Conservation (phyloP, 1,140 invertebrate genomes). For the Leptopilina clavipes region DNA sequence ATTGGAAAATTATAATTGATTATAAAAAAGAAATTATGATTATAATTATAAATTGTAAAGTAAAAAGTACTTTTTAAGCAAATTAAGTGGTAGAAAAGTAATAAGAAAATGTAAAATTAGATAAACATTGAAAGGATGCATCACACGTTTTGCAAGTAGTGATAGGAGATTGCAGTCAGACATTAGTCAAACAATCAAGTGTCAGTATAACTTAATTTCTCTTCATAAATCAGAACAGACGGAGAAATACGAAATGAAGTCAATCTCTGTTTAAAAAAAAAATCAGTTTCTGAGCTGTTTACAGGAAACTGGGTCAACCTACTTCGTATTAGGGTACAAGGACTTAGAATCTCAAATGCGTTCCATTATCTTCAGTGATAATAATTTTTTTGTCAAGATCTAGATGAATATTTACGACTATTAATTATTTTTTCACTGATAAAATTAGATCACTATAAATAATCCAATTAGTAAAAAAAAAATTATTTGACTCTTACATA, state of each 20-base stretch:
- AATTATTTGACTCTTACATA: background rate
- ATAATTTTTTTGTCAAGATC: constrained; percentile 17
- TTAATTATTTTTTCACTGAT: background rate
- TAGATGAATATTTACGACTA: background rate
- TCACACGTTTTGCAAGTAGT: constrained; percentile 1
- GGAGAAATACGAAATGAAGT: constrained; percentile 2
- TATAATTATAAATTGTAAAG: too few relatives aligned
- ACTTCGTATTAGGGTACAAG: constrained; percentile 12
- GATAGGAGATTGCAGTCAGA: constrained; percentile 21
- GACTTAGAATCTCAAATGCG: background rate
- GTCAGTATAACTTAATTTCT: background rate
- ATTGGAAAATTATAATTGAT: too few relatives aligned
- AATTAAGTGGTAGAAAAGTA: too few relatives aligned
- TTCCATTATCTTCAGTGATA: background rate
- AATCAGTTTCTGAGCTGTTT: constrained; percentile 2
- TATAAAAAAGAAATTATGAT: too few relatives aligned
- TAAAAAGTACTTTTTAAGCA: too few relatives aligned
- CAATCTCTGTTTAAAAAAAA: background rate
- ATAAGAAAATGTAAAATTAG: background rate
- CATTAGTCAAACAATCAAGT: constrained; percentile 17
- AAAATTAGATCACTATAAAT: background rate
- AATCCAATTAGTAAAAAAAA: background rate
- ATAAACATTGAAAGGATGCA: constrained; percentile 2
- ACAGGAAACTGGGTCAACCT: constrained; percentile 25
- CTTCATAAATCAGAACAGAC: constrained; percentile 7